Base-by-base conservation (phyloP, 2,888 invertebrate species). In the Aquatica leii region DNA sequence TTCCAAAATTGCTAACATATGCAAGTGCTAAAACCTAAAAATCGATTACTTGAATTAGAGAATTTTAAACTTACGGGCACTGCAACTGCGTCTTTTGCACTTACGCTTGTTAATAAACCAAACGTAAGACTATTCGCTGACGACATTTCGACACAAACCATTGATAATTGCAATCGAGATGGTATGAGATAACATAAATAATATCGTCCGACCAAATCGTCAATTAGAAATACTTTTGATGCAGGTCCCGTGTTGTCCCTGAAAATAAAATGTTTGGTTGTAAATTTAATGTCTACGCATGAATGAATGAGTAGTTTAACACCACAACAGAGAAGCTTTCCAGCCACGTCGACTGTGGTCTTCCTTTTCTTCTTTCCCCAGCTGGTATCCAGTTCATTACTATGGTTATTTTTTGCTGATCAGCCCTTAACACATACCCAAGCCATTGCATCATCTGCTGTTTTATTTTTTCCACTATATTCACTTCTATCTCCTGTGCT, bases 1-100 rank as follows among this genome's bases (percentile, higher is more conserved):
- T 81, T 96, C 95, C 46, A 97, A 85, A 43, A 94, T 85, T 0
- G 94, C 91, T 57, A 95, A 87, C 91, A 96, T 91, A 75, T 92
- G 90, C 75, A 94, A 83, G 73, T 85, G 84, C 86, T 89, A 73
- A 34, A 82, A 79, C 49, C 17, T 20, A 62, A 48, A 58, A 34
- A 11, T n/a, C 17, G 35, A 31, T 35, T 6, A 48, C 18, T 52
- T 46, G n/a, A 21, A 53, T 18, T 11, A 17, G n/a, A 52, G 6
- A 52, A 14, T 15, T 41, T 52, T 49, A 9, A 12, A 80, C 80
- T 79, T 80, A 92, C 90, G 24, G 90, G 87, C 69, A 96, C 81
- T 40, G 88, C 87, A 12, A 91, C 89, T 0, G 95, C 96, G 84
- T 97, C 96, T 74, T 90, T 93, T 0, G 94, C 96, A 56, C 88